phyloP scores from a whole-genome alignment of 2,113 vertebrate species.

The Corapipo altera region DNA sequence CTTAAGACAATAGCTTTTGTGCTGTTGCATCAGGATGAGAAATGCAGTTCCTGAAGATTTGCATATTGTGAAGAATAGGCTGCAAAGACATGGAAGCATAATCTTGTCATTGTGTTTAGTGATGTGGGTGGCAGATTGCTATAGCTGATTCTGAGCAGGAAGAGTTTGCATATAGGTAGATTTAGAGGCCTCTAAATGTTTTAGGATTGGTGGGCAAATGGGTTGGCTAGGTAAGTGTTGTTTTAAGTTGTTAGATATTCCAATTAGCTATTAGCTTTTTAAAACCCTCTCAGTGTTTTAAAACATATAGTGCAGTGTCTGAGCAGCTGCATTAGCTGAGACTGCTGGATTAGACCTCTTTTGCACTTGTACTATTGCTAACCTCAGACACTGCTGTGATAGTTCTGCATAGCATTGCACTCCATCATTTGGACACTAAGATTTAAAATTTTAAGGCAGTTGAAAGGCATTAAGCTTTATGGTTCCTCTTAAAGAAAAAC shows the following conservation, averaged over 20 bases:
- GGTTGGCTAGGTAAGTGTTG: neutral
- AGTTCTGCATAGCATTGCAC: neutral
- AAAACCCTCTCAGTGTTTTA: neutral
- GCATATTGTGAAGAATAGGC: slow-evolving; percentile 32
- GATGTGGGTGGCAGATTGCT: slow-evolving; percentile 22
- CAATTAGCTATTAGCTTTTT: neutral
- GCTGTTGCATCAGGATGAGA: slow-evolving; percentile 9
- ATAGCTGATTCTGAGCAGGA: neutral
- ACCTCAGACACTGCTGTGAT: neutral
- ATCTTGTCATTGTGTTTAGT: slow-evolving; percentile 32
- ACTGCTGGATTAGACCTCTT: neutral
- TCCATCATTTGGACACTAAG: neutral
- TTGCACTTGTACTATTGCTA: neutral
- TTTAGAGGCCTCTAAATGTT: neutral
- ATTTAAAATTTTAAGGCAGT: neutral
- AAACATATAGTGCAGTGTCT: neutral
- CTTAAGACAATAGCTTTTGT: slow-evolving; percentile 28
- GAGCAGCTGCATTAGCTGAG: neutral
- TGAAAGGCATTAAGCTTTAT: neutral
- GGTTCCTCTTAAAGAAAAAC: neutral
- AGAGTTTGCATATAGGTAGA: neutral
- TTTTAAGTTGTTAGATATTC: neutral
- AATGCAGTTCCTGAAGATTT: slow-evolving; percentile 39
- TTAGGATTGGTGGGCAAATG: neutral
- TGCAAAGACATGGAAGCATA: slow-evolving; percentile 19